Conservation (phyloP, 2,113 vertebrate species). For the Dicaeum eximium region DNA sequence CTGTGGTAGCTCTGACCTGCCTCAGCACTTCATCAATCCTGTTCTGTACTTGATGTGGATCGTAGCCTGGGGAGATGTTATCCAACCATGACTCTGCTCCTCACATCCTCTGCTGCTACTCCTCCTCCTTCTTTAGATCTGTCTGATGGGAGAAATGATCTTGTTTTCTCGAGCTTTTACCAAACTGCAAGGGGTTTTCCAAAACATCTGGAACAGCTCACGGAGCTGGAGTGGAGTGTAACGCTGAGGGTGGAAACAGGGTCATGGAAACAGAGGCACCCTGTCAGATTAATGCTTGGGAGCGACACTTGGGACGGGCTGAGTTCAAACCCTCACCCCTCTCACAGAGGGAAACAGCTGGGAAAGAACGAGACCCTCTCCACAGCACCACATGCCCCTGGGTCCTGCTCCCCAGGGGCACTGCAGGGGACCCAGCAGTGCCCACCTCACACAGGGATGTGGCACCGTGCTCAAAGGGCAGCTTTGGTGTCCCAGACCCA, state of each 20-base stretch:
- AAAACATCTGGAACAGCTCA: slow-evolving; percentile 71
- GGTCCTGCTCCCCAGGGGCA: neutral
- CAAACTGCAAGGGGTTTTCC: slow-evolving; percentile 7
- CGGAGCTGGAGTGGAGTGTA: slow-evolving; percentile 4
- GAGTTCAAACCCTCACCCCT: neutral
- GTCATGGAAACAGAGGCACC: slow-evolving; percentile 48
- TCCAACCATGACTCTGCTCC: neutral
- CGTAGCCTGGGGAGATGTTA: neutral
- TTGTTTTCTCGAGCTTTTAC: slow-evolving; percentile 23
- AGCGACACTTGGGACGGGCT: neutral
- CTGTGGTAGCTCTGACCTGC: neutral
- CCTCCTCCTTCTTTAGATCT: neutral
- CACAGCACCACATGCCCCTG: too few species aligned
- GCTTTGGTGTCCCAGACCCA: neutral
- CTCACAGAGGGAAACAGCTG: neutral
- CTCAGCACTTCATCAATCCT: neutral
- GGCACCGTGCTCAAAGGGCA: neutral
- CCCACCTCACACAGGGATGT: neutral
- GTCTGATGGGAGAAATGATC: slow-evolving; percentile 7
- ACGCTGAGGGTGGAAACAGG: slow-evolving; percentile 31
- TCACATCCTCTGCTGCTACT: slow-evolving; percentile 1
- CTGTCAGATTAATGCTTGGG: slow-evolving; percentile 16
- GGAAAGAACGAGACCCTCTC: neutral
- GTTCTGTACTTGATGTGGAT: neutral
- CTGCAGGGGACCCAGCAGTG: neutral